These are phyloP conservation scores for Thera britannica DNA, from an alignment of 2,888 invertebrate species.

Conservation along the genomic window DNA sequence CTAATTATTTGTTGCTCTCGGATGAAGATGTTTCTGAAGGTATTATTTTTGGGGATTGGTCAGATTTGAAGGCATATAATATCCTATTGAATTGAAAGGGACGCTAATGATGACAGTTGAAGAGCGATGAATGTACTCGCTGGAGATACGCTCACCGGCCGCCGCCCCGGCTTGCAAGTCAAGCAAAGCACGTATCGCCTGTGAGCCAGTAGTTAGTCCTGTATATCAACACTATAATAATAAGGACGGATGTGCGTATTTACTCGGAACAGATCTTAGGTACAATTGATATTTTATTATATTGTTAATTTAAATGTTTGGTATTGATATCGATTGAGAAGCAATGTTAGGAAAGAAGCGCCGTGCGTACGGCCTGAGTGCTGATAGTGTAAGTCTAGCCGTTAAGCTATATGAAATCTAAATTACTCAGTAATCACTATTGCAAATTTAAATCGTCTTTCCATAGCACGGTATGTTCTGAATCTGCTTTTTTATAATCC, in stretches of 20 bases:
- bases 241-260: conserved; percentile 77
- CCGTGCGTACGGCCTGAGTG: conserved; percentile 73
- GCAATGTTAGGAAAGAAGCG: conserved; percentile 77
- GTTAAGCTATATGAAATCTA: conserved; percentile 81
- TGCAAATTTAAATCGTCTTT: conserved; percentile 81
- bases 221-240: conserved; percentile 62
- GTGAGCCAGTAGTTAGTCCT: conserved; percentile 61
- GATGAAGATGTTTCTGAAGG: not conserved
- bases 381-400: conserved; percentile 81
- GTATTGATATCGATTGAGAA: conserved; percentile 81
- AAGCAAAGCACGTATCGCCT: conserved; percentile 46
- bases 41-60: not conserved
- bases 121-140: not conserved
- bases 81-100: not conserved
- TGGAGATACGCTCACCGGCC: not conserved
- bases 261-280: conserved; percentile 83
- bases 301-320: conserved; percentile 82
- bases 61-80: not conserved
- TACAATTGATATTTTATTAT: conserved; percentile 85
- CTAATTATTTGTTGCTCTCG: not conserved
- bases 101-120: not conserved
- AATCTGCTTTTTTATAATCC: conserved; percentile 83
- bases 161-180: conserved; percentile 39
- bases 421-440: conserved; percentile 84
- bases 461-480: conserved; percentile 83